Conservation (phyloP, 2,797 vertebrate species). For the Catamblyrhynchus diadema region DNA sequence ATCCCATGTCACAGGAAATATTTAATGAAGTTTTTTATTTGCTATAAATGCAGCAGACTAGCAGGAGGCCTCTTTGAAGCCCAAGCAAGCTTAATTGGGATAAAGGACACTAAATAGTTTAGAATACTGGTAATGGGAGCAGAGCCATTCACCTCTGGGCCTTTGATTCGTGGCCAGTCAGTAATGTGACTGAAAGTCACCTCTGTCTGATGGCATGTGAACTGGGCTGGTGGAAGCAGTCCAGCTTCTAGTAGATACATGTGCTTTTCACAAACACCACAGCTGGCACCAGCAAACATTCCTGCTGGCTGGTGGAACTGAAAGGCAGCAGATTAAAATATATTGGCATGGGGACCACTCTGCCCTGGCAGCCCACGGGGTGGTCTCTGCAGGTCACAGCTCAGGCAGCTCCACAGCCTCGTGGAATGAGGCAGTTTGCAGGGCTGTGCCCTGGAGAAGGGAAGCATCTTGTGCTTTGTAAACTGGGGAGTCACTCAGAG, state of each 20-base stretch:
- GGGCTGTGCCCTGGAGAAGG: background rate
- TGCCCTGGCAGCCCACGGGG: background rate
- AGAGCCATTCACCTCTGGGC: slow-evolving; percentile 34
- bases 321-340: slow-evolving; percentile 3
- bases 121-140: background rate
- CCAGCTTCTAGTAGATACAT: slow-evolving; percentile 44
- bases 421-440: background rate
- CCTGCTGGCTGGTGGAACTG: background rate
- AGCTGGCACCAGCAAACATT: slow-evolving; percentile 11
- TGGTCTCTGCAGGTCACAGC: background rate
- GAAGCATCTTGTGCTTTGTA: background rate
- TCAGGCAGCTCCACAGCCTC: background rate
- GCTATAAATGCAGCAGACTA: background rate
- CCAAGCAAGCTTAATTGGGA: slow-evolving; percentile 34
- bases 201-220: slow-evolving; percentile 37
- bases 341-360: background rate
- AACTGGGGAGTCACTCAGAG: background rate
- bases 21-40: background rate
- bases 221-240: slow-evolving; percentile 2
- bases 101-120: slow-evolving; percentile 16
- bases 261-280: slow-evolving; percentile 28
- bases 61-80: slow-evolving; percentile 12
- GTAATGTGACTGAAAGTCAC: slow-evolving; percentile 58
- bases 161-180: background rate
- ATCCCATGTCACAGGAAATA: background rate